These are phyloP conservation scores for Cabera pusaria DNA, from an alignment of 2,888 invertebrate genomes.

Conservation along the genomic window DNA sequence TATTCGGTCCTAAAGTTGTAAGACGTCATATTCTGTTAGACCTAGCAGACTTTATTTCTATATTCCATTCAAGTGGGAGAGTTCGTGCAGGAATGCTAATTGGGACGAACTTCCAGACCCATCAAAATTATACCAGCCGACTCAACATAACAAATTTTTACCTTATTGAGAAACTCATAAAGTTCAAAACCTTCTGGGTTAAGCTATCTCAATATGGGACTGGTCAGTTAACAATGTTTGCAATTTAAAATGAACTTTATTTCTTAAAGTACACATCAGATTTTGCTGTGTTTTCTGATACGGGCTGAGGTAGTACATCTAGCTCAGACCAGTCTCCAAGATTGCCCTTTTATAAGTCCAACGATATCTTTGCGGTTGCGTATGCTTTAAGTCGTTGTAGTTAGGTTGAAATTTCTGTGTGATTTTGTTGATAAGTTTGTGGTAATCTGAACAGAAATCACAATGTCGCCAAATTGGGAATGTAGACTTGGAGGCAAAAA, in stretches of 20 bases:
- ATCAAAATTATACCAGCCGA: constrained; percentile 41
- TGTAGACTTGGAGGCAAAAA: constrained; percentile 44
- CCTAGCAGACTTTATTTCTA: constrained; percentile 40
- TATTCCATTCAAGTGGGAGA: constrained; percentile 42
- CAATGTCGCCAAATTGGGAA: constrained; percentile 54
- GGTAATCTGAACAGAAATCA: constrained; percentile 41
- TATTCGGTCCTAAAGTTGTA: no score
- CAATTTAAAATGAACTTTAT: constrained; percentile 39
- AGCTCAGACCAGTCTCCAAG: constrained; percentile 53
- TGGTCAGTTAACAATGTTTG: constrained; percentile 29
- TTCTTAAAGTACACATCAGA: constrained; percentile 32
- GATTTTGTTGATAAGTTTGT: constrained; percentile 1
- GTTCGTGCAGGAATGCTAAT: constrained; percentile 59
- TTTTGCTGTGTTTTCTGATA: constrained; percentile 9
- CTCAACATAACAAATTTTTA: constrained; percentile 27
- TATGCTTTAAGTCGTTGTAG: constrained; percentile 25
- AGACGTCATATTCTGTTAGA: constrained; percentile 32
- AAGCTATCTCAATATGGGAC: constrained; percentile 29
- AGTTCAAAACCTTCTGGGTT: constrained; percentile 25
- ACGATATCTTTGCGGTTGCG: constrained; percentile 26
- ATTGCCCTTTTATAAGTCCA: constrained; percentile 52
- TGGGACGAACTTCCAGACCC: constrained; percentile 47
- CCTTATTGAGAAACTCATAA: constrained; percentile 28
- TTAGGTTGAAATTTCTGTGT: constrained; percentile 35
- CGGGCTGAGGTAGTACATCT: constrained; percentile 53